These are phyloP conservation scores for Mythimna impura DNA, from an alignment of 2,888 invertebrate genomes.

Conservation along the genomic window DNA sequence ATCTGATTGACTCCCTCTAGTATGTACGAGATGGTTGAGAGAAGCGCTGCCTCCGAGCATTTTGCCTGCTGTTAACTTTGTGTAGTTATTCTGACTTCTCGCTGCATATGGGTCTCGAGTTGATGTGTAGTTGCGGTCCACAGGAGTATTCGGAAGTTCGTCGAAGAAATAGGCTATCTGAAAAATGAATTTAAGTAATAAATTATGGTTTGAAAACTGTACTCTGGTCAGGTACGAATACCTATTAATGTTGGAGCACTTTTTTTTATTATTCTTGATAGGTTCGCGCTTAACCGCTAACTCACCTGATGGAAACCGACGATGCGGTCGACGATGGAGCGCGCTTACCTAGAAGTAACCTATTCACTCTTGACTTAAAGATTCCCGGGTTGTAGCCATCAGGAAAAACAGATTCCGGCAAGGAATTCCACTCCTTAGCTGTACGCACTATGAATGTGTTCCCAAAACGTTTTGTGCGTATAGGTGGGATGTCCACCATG, in stretches of 20 bases:
- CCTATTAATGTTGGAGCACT: neutral
- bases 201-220: neutral
- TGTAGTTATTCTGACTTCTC: constrained; percentile 28
- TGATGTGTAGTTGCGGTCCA: constrained; percentile 42
- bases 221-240: neutral
- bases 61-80: constrained; percentile 46
- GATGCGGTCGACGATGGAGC: no score
- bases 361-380: no score
- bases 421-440: no score
- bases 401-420: no score
- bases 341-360: no score
- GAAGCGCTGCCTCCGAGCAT: constrained; percentile 49
- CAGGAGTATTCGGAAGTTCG: constrained; percentile 1
- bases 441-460: no score
- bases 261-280: no score
- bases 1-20: constrained; percentile 29
- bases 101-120: constrained; percentile 32
- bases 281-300: no score
- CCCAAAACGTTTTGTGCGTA: no score
- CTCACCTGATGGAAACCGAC: no score
- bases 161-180: constrained; percentile 24
- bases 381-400: no score
- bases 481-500: no score
- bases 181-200: constrained; percentile 9
- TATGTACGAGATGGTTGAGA: constrained; percentile 38